Percentiles rank a stretch among this genome's conserved stretches.
Evolutionary conservation across 2,113 vertebrate species (phyloP).

Genomic region (Pachyramphus minor): DNA sequence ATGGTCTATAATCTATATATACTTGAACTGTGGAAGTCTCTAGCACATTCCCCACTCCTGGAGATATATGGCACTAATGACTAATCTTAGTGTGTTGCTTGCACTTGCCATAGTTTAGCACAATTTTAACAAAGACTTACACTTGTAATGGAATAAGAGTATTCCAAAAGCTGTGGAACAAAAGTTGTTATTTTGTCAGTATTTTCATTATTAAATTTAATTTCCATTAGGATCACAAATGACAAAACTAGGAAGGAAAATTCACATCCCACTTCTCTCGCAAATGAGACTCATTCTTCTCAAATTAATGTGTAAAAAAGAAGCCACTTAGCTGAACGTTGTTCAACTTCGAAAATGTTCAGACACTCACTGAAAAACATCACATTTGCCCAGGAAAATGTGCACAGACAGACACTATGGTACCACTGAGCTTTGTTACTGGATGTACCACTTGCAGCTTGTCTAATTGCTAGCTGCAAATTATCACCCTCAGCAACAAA

Average conservation of each 20-base stretch:
- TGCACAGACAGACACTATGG: not conserved
- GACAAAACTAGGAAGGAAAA: not conserved
- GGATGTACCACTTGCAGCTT: not conserved
- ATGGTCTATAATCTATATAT: not conserved
- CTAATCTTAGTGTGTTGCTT: not conserved
- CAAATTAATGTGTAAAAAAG: not conserved
- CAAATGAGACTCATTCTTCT: not conserved
- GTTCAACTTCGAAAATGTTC: not conserved
- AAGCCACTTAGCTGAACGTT: not conserved
- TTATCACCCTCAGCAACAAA: not conserved
- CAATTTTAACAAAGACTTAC: not conserved
- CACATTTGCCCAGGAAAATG: not conserved
- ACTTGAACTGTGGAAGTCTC: not conserved
- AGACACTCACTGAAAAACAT: not conserved
- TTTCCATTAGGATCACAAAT: not conserved
- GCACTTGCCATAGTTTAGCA: not conserved
- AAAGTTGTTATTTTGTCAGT: not conserved
- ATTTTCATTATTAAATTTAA: not conserved
- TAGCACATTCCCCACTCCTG: not conserved
- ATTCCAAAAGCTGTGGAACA: not conserved
- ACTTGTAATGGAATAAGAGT: not conserved
- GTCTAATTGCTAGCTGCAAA: not conserved
- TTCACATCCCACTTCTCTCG: not conserved
- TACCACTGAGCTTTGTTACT: not conserved
- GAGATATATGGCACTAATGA: not conserved